Conservation (phyloP, 2,888 invertebrate species). For the Brachylomia viminalis region DNA sequence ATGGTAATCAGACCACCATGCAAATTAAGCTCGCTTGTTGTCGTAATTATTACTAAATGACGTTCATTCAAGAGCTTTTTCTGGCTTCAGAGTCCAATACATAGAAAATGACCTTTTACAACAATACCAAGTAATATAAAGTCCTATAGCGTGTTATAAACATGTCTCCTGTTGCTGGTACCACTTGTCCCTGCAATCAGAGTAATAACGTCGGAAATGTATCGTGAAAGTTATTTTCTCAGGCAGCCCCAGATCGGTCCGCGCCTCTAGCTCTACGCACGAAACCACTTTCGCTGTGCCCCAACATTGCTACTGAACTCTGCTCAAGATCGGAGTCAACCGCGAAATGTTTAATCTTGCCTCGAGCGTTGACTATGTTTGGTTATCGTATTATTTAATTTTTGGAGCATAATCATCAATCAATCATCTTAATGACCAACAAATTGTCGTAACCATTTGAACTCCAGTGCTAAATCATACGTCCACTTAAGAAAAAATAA, state of each 20-base stretch:
- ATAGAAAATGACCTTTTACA: conserved; percentile 17
- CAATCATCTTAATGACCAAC: conserved; percentile 31
- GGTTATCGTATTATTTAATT: conserved; percentile 23
- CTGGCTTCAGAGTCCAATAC: conserved; percentile 38
- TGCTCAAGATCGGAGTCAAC: conserved; percentile 69
- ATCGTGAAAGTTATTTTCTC: conserved; percentile 90
- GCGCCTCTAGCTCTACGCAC: conserved; percentile 78
- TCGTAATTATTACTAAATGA: conserved; percentile 37
- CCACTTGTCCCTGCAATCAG: conserved; percentile 78
- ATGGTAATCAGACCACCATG: conserved; percentile 67
- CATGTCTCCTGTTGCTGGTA: conserved; percentile 45
- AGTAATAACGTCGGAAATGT: conserved; percentile 83
- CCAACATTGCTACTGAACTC: conserved; percentile 78
- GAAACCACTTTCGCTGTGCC: conserved; percentile 87
- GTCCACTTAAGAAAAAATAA: conserved; percentile 9
- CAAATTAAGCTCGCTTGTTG: conserved; percentile 58
- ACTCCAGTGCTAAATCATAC: conserved; percentile 15
- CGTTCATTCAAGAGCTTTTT: conserved; percentile 53
- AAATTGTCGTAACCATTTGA: conserved; percentile 12
- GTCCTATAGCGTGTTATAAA: conserved; percentile 25
- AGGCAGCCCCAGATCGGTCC: conserved; percentile 81
- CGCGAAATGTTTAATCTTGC: conserved; percentile 41
- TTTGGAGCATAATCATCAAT: conserved; percentile 38
- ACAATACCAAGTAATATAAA: conserved; percentile 22
- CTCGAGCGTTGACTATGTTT: conserved; percentile 36